Evolutionary conservation across 2,888 invertebrate genomes (phyloP).

Genomic region (Epinotia brunnichana): DNA sequence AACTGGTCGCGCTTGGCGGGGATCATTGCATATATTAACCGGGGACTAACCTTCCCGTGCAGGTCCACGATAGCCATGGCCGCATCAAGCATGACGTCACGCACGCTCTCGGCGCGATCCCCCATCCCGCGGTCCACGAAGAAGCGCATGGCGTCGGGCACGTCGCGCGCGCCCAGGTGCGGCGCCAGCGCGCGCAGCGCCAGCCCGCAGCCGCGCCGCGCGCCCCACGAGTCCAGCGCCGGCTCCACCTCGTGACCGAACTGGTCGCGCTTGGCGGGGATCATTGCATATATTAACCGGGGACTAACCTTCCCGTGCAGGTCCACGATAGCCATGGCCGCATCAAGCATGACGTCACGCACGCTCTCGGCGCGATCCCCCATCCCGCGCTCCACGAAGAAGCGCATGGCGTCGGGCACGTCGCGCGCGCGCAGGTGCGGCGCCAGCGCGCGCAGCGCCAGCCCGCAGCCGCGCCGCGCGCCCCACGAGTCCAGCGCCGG

Average conservation of each 20-base stretch:
- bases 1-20: slow-evolving; percentile 95
- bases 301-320: slow-evolving; percentile 92
- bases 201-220: slow-evolving; percentile 93
- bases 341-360: slow-evolving; percentile 94
- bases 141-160: slow-evolving; percentile 89
- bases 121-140: slow-evolving; percentile 94
- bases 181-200: slow-evolving; percentile 92
- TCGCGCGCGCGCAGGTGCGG: slow-evolving; percentile 86
- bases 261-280: slow-evolving; percentile 93
- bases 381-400: slow-evolving; percentile 93
- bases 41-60: slow-evolving; percentile 91
- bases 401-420: slow-evolving; percentile 88
- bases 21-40: slow-evolving; percentile 76
- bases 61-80: slow-evolving; percentile 95
- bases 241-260: slow-evolving; percentile 95
- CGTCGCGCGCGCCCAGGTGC: slow-evolving; percentile 86
- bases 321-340: slow-evolving; percentile 95
- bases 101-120: slow-evolving; percentile 92
- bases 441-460: slow-evolving; percentile 91
- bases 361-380: slow-evolving; percentile 93
- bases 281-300: slow-evolving; percentile 67
- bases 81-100: slow-evolving; percentile 95
- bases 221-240: slow-evolving; percentile 95
- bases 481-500: slow-evolving; percentile 95
- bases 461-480: slow-evolving; percentile 93